Evolutionary conservation across 2,113 vertebrate genomes (phyloP), one percentile per base, ranked within the genome.

Genomic region (Mastomys coucha): DNA sequence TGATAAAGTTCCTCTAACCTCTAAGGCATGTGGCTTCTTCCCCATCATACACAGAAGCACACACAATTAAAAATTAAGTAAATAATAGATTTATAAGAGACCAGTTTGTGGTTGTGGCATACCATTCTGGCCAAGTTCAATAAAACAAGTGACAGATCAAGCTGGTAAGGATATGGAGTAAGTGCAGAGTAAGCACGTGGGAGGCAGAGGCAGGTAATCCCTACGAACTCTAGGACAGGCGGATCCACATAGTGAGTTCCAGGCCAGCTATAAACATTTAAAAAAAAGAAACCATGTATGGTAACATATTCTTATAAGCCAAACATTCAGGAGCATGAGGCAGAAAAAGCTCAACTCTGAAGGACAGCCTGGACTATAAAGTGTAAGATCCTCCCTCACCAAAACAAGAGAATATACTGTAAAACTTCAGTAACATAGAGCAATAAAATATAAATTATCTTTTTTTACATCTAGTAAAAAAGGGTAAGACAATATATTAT

Each of bases 351-450:
- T n/a, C 6, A 22, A 70, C 17, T 84, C 36, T n/a, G 6, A 70
- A 67, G 60, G 42, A 65, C 39, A 86, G 7, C 82, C 63, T 86
- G 28, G 58, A 7, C n/a, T 31, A 31, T 19, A 67, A 16, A 42
- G 3, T 42, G 20, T 42, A 42, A 86, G 39, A 86, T 31, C 58
- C 16, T 63, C 12, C n/a, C 58, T 84, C 58, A 63, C 7, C 7
- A 87, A 45, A 42, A 92, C 12, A 85, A 1, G 33, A 89, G 73
- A 73, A 36, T 65, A 96, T 5, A 69, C 13, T 8, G 73, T 5
- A 70, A 96, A 91, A 96, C 87, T 96, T 94, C 82, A 95, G 93
- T 42, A 72, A 9, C 0, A 70, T 39, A 16, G 2, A 88, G 33
- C 26, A 80, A 84, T 73, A 67, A 93, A 88, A 70, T 73, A 33